phyloP scores from a whole-genome alignment of 2,113 vertebrate species.

The Leptodactylus fuscus region DNA sequence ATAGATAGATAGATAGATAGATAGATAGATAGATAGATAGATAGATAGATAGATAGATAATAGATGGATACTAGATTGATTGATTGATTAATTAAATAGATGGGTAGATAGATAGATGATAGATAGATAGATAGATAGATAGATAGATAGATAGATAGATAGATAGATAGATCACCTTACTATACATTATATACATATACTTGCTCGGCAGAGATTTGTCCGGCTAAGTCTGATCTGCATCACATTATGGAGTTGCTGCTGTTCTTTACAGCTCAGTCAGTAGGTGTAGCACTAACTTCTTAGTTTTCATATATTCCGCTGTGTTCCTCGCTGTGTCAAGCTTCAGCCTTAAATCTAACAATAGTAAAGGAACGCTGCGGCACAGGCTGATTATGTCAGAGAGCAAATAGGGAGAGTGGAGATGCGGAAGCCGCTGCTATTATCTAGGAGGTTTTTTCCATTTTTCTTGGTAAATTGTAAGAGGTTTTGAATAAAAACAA shows the following conservation, averaged over 20 bases:
- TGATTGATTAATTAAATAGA: too few relatives aligned
- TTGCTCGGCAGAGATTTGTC: background rate
- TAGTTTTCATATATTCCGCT: conserved; percentile 23
- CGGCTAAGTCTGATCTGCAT: background rate
- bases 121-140: conserved; percentile 3
- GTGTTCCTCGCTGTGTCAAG: background rate
- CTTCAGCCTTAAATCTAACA: background rate
- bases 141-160: background rate
- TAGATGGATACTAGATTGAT: too few relatives aligned
- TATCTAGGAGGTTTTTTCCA: background rate
- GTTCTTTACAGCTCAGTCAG: conserved; percentile 41
- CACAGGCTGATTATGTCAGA: background rate
- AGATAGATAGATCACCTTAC: background rate
- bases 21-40: too few relatives aligned
- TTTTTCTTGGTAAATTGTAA: background rate
- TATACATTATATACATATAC: background rate
- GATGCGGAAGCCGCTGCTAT: background rate
- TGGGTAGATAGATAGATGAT: background rate
- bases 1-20: conserved; percentile 1
- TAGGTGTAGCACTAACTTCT: conserved; percentile 30
- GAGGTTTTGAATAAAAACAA: background rate
- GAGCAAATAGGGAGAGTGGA: background rate
- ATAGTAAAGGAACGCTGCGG: background rate
- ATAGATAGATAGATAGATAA: too few relatives aligned
- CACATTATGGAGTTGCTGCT: background rate